Evolutionary conservation across 2,888 invertebrate species (phyloP).

Genomic region (Lasioglossum marginatum): DNA sequence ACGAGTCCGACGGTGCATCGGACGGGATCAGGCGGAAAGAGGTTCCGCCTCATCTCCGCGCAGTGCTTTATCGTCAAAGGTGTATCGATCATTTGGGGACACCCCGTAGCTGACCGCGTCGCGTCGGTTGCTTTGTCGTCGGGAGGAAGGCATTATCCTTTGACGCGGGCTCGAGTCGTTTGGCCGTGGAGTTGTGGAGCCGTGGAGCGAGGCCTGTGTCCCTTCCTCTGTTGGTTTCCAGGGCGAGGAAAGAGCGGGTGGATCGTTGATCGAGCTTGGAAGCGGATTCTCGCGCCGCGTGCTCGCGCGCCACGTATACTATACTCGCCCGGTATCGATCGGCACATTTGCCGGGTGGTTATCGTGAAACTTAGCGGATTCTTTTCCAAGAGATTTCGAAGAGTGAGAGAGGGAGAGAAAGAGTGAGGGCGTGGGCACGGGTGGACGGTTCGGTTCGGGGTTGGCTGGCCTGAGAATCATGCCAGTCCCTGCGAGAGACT

Average conservation of each 20-base stretch:
- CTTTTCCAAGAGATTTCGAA: slow-evolving; percentile 66
- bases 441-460: not conserved
- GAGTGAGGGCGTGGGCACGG: slow-evolving; percentile 4
- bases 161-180: slow-evolving; percentile 16
- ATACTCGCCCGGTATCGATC: slow-evolving; percentile 63
- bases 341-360: slow-evolving; percentile 53
- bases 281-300: slow-evolving; percentile 55
- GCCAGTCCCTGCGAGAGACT: slow-evolving; percentile 44
- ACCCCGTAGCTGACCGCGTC: slow-evolving; percentile 18
- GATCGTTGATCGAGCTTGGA: slow-evolving; percentile 48
- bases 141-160: slow-evolving; percentile 49
- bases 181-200: not conserved
- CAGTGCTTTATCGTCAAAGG: slow-evolving; percentile 12
- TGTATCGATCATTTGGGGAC: slow-evolving; percentile 18
- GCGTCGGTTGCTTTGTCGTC: slow-evolving; percentile 22
- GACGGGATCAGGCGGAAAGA: slow-evolving; percentile 4
- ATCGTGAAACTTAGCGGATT: slow-evolving; percentile 70
- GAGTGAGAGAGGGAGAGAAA: not conserved
- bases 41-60: not conserved
- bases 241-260: slow-evolving; percentile 19
- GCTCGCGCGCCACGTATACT: slow-evolving; percentile 40
- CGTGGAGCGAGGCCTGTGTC: not conserved
- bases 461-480: slow-evolving; percentile 49
- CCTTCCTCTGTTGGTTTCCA: slow-evolving; percentile 3
- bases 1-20: not conserved